Percentiles rank a stretch among this genome's conserved stretches.
phyloP scores from a whole-genome alignment of 2,113 vertebrate genomes.

The Tringa solitaria region DNA sequence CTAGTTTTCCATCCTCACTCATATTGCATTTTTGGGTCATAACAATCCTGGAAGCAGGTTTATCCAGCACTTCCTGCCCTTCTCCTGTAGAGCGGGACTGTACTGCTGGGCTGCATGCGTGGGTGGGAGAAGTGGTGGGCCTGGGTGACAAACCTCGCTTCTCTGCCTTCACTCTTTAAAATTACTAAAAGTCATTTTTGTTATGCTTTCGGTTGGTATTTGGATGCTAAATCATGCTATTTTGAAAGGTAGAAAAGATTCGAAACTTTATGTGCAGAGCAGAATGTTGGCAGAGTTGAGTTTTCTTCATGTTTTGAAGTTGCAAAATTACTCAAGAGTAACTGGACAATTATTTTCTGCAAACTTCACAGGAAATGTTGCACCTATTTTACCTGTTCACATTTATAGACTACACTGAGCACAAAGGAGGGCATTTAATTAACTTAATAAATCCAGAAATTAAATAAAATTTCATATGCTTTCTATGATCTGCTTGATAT shows the following conservation, averaged over 20 bases:
- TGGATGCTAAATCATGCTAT: neutral
- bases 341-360: neutral
- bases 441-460: conserved; percentile 43
- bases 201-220: neutral
- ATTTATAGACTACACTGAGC: neutral
- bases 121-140: neutral
- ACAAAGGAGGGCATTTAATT: conserved; percentile 31
- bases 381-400: neutral
- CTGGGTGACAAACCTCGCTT: neutral
- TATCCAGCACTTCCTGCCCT: neutral
- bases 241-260: neutral
- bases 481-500: conserved; percentile 16
- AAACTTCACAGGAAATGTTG: neutral
- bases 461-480: conserved; percentile 45
- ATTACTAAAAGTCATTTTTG: neutral
- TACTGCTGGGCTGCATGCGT: accelerated
- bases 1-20: accelerated
- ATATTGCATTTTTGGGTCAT: neutral
- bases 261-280: neutral
- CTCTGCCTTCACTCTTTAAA: neutral
- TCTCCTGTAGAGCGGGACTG: accelerated
- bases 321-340: neutral
- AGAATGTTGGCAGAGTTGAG: neutral
- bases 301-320: neutral
- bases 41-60: neutral